Conservation (phyloP, 2,888 invertebrate species). For the Eristalis arbustorum region DNA sequence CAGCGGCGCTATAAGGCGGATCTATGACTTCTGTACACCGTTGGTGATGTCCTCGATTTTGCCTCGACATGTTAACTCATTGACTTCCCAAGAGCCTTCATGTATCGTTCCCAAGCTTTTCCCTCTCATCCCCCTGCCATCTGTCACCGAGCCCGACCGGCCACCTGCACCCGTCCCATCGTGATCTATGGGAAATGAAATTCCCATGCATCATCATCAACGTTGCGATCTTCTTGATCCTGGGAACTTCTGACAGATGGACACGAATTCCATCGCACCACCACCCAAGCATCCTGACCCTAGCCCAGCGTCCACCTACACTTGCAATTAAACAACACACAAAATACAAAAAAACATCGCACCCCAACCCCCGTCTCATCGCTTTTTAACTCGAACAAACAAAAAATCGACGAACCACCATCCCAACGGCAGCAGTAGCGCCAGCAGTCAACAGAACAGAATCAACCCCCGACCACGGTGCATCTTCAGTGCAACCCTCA, state of each 20-base stretch:
- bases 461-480: constrained; percentile 34
- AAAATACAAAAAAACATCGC: not conserved
- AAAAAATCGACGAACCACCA: not conserved
- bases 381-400: constrained; percentile 54
- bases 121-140: not conserved
- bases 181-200: not conserved
- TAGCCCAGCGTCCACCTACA: not conserved
- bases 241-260: constrained; percentile 60
- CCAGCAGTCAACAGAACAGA: constrained; percentile 5
- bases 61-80: no score
- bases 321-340: not conserved
- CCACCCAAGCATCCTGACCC: constrained; percentile 4
- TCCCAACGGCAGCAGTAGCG: not conserved
- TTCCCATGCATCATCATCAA: constrained; percentile 32
- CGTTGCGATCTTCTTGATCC: constrained; percentile 11
- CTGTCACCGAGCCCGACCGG: not conserved
- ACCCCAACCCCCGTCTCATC: constrained; percentile 13
- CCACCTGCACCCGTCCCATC: not conserved
- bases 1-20: no score
- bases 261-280: constrained; percentile 35
- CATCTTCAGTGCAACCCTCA: constrained; percentile 33
- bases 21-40: no score
- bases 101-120: not conserved
- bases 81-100: no score
- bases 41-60: no score